Base-by-base conservation (phyloP, 2,888 invertebrate genomes). In the Griposia aprilina region DNA sequence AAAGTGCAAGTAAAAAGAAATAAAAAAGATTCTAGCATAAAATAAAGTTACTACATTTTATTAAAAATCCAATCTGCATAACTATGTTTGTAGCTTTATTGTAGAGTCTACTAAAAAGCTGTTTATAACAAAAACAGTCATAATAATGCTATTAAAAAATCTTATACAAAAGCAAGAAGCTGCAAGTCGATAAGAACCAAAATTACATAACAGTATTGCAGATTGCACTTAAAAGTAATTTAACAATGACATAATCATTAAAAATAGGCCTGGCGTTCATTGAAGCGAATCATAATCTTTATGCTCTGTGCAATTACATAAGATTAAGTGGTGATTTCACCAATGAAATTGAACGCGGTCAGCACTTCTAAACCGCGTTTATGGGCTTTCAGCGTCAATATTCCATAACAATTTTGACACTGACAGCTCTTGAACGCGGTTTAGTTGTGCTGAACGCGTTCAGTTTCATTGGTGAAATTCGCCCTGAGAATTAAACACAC, bases 271-370 rank as follows among this genome's bases (percentile, higher is more conserved):
- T 65, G 66, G 70, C n/a, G 77, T 77, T 83, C 60, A 83, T 84
- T 85, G 77, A 81, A 85, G 88, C 86, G 67, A 78, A 85, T 73
- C 74, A 76, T 68, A 57, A n/a, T 75, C 60, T 76, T 81, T 55
- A 70, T 65, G 60, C 20, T 15, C 23, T 67, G 71, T 36, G 50
- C 23, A 73, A n/a, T 83, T 57, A 68, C 73, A 66, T 75, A 74
- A 71, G 41, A 76, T 55, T 71, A 15, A 62, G 62, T 3, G 10
- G 20, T 11, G 36, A 62, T 62, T 62, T 23, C 62, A 36, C 20
- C 30, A 62, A 62, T 36, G 3, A 36, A 62, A 62, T 4, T 36
- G 20, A 62, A 62, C 20, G 30, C 20, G 6, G 13, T 23, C 23
- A 36, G 23, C 36, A 20, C 36, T 6, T 62, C 11, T 23, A 23